phyloP scores from a whole-genome alignment of 2,797 vertebrate genomes.

The Lates japonicus region DNA sequence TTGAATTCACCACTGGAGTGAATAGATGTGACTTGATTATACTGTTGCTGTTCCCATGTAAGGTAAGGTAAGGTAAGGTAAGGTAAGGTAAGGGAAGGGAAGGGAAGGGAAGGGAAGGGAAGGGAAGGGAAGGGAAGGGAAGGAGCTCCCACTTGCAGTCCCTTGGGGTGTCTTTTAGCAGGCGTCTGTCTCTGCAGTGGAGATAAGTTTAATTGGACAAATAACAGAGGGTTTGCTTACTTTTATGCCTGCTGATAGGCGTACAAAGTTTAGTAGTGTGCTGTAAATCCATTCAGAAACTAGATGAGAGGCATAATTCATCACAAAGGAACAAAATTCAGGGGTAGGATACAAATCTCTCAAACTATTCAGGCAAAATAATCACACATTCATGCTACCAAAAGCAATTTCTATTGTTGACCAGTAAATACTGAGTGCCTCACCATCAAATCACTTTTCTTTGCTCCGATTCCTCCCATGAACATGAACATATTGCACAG shows the following conservation, averaged over 20 bases:
- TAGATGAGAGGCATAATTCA: not conserved
- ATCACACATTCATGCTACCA: not conserved
- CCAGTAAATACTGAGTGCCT: not conserved
- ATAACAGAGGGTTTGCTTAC: not conserved
- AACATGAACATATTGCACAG: not conserved
- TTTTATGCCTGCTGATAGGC: not conserved
- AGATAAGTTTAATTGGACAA: not conserved
- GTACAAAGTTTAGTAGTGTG: not conserved
- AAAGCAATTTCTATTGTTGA: not conserved
- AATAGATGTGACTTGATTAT: constrained; percentile 9
- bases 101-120: not conserved
- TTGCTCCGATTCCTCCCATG: not conserved
- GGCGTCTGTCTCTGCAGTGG: not conserved
- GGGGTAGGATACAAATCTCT: not conserved
- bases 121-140: not conserved
- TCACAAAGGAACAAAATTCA: not conserved
- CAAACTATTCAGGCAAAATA: not conserved
- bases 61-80: not conserved
- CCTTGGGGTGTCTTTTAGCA: not conserved
- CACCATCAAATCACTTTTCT: not conserved
- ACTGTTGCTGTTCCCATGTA: not conserved
- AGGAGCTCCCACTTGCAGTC: not conserved
- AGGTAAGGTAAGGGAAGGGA: not conserved
- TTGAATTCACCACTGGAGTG: not conserved
- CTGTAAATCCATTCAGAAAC: not conserved